These are phyloP conservation scores for Argentina silus DNA, from an alignment of 2,797 vertebrate species.

Conservation along the genomic window DNA sequence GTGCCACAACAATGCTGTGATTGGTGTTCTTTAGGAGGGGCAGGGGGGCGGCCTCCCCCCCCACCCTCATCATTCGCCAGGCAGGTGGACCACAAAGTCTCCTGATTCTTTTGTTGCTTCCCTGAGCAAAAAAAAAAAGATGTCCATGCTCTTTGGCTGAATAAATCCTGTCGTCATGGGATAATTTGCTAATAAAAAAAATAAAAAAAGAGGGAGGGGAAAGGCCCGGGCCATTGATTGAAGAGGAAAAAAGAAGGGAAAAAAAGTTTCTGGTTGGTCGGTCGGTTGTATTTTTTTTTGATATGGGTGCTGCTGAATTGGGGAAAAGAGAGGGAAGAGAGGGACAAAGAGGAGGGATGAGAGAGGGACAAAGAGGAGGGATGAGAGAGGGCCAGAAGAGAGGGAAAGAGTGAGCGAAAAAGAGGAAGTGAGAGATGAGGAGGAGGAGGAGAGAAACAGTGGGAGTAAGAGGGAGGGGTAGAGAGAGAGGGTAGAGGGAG, in stretches of 20 bases:
- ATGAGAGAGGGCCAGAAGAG: not conserved
- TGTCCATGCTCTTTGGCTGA: slow-evolving; percentile 89
- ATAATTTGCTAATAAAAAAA: slow-evolving; percentile 89
- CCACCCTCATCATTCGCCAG: slow-evolving; percentile 94
- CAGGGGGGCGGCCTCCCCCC: slow-evolving; percentile 73
- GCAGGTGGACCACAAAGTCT: slow-evolving; percentile 99
- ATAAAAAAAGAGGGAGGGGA: slow-evolving; percentile 56
- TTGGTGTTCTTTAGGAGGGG: slow-evolving; percentile 90
- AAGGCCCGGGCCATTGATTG: slow-evolving; percentile 65
- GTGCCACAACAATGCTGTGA: slow-evolving; percentile 97
- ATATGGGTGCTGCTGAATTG: slow-evolving; percentile 83
- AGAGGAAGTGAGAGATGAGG: no score
- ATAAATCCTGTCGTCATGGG: slow-evolving; percentile 95
- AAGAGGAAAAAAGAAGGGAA: slow-evolving; percentile 54
- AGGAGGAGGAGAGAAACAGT: slow-evolving; percentile 11
- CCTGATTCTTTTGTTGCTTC: slow-evolving; percentile 98
- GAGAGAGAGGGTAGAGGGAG: no score
- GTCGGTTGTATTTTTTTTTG: slow-evolving; percentile 38
- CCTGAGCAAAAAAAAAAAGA: slow-evolving; percentile 71
- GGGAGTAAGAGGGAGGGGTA: no score
- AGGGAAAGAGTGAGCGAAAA: slow-evolving; percentile 11
- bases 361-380: no score
- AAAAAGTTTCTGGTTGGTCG: slow-evolving; percentile 78
- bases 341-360: not conserved
- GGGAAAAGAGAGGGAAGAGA: slow-evolving; percentile 33